Conservation (phyloP, 2,888 invertebrate species). For the Acanthoscelides obtectus region DNA sequence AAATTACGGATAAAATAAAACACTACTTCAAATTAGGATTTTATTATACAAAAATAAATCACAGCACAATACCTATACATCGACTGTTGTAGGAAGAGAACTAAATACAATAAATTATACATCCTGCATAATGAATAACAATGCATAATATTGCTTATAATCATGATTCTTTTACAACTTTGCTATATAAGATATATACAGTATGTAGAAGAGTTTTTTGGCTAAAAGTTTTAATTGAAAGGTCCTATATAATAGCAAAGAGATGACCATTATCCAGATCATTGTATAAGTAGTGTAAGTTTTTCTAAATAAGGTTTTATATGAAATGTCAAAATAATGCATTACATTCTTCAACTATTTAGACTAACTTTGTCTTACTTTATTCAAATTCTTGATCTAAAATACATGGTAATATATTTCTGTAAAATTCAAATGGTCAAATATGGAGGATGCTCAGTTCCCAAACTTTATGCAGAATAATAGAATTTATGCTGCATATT, state of each 20-base stretch:
- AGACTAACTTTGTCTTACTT: conserved; percentile 1
- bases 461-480: too few relatives aligned
- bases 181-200: background rate
- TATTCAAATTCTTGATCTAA: background rate
- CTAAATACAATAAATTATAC: conserved; percentile 2
- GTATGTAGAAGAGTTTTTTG: background rate
- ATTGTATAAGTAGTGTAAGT: background rate
- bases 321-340: background rate
- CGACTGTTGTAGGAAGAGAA: background rate
- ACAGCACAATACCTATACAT: conserved; percentile 9
- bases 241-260: background rate
- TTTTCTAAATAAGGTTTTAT: background rate
- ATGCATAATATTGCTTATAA: background rate
- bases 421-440: background rate
- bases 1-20: too few relatives aligned
- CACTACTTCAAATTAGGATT: background rate
- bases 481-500: too few relatives aligned
- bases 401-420: background rate
- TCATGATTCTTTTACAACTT: background rate
- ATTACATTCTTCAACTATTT: conserved; percentile 1
- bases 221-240: background rate
- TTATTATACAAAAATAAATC: conserved; percentile 12
- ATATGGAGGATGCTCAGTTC: too few relatives aligned
- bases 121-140: background rate
- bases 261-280: background rate